Conservation (phyloP, 2,888 invertebrate genomes). For the Ethmia dodecea region DNA sequence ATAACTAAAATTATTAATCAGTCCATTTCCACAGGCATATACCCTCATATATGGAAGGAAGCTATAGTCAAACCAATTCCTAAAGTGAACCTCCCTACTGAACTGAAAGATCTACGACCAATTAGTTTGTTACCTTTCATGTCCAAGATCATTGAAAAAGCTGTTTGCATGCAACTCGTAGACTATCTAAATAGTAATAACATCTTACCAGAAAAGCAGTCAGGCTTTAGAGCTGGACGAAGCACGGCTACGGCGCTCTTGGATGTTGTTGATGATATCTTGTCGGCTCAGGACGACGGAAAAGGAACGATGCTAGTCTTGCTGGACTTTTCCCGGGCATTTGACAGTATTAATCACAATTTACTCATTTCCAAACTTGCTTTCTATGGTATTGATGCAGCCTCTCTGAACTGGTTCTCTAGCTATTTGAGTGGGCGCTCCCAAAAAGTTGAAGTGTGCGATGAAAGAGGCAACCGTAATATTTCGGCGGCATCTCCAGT, state of each 20-base stretch:
- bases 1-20: not conserved
- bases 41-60: conserved; percentile 1
- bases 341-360: too few species aligned
- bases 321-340: not conserved
- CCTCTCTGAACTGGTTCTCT: too few species aligned
- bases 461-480: too few species aligned
- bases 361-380: too few species aligned
- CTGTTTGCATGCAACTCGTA: not conserved
- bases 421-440: too few species aligned
- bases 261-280: conserved; percentile 6
- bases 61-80: conserved; percentile 3
- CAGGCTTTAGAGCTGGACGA: not conserved
- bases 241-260: conserved; percentile 6
- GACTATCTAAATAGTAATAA: not conserved
- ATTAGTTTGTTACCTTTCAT: not conserved
- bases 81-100: not conserved
- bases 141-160: not conserved
- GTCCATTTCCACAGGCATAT: not conserved
- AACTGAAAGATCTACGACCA: not conserved
- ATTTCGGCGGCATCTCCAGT: too few species aligned
- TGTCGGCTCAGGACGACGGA: conserved; percentile 6
- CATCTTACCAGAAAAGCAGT: too few species aligned
- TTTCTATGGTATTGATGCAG: too few species aligned
- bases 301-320: not conserved
- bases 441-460: too few species aligned